Base-by-base conservation (phyloP, 2,888 invertebrate species). In the Tenthredo amoena region DNA sequence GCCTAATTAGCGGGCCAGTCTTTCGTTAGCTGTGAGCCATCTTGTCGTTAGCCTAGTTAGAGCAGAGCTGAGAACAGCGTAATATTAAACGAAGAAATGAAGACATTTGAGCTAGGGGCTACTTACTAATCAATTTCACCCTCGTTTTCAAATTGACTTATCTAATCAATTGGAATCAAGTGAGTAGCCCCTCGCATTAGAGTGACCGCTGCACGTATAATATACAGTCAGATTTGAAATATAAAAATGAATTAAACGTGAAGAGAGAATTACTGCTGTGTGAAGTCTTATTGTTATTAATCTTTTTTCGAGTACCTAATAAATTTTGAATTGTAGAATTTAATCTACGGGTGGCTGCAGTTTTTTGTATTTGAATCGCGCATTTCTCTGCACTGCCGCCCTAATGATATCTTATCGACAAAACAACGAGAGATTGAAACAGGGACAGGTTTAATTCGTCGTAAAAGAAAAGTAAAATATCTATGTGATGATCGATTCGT, bases 341-440 rank as follows among this genome's bases (percentile, higher is more conserved):
- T 72, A 72, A 62, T 72, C 34, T 40, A 40, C 71, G 37, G 40
- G 71, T 34, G 43, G 21, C 10, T 34, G 76, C 47, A 50, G 74
- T 76, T 76, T 47, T 47, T 5, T 76, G n/a, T 76, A 12, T 76
- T 76, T 31, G 7, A 47, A 40, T 76, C 21, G 26, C 43, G 47
- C 15, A n/a, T 34, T 76, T 47, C 43, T 21, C 76, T 47, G 31
- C 47, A 47, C 47, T 76, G 15, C 3, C 47, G 47, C 76, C 76
- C 76, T 76, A 76, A 40, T 21, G 37, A 21, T 15, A 81, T 81
- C 81, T 62, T 62, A 62, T 81, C 50, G 81, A 81, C 21, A 81
- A 58, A 79, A 62, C 81, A 81, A 81, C 62, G 81, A 81, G 81
- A 81, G 62, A 81, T 81, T 81, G 26, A 31, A 76, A 76, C 21